Evolutionary conservation across 2,888 invertebrate genomes (phyloP).

Genomic region (Zygothrica quintamaculata): DNA sequence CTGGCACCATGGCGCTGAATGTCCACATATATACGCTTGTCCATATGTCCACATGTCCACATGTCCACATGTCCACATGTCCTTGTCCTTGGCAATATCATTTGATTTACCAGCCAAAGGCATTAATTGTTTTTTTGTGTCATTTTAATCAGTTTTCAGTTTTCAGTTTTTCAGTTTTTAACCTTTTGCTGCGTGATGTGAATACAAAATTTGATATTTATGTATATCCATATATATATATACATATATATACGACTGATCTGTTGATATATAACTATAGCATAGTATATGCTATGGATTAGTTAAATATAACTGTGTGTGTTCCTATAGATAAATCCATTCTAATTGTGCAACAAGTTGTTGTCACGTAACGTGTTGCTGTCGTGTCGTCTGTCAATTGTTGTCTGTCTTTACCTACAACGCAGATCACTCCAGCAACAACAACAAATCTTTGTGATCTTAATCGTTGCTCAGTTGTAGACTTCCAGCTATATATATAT

Average conservation of each 20-base stretch:
- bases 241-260: too few species aligned
- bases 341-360: conserved; percentile 52
- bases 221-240: too few species aligned
- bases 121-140: conserved; percentile 76
- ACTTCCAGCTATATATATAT: conserved; percentile 35
- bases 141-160: conserved; percentile 61
- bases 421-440: conserved; percentile 2
- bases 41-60: conserved; percentile 12
- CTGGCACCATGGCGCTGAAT: conserved; percentile 76
- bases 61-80: conserved; percentile 6
- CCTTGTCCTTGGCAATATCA: conserved; percentile 71
- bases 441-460: conserved; percentile 61
- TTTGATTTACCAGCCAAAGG: conserved; percentile 72
- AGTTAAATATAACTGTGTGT: background rate
- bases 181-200: too few species aligned
- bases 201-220: too few species aligned
- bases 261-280: too few species aligned
- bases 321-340: conserved; percentile 21
- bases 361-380: conserved; percentile 62
- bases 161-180: too few species aligned
- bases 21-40: conserved; percentile 7
- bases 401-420: background rate
- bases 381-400: conserved; percentile 67
- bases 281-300: too few species aligned
- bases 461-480: conserved; percentile 36